Conservation (phyloP, 2,888 invertebrate species). For the Philereme vetulata region DNA sequence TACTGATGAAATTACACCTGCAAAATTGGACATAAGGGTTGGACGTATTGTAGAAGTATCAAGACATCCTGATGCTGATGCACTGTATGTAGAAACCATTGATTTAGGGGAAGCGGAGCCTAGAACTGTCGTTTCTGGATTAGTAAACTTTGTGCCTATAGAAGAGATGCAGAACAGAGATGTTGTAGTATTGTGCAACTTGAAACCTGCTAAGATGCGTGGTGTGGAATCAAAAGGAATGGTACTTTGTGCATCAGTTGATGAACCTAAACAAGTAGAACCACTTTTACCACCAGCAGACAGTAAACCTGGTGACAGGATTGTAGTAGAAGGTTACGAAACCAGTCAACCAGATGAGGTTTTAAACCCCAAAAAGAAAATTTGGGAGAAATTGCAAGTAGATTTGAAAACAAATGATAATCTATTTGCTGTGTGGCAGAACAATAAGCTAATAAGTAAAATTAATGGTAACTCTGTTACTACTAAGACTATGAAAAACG, state of each 20-base stretch:
- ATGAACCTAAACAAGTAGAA: conserved; percentile 92
- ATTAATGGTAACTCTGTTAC: conserved; percentile 89
- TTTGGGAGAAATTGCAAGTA: conserved; percentile 96
- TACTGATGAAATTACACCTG: conserved; percentile 87
- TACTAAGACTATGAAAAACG: conserved; percentile 90
- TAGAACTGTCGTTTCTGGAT: conserved; percentile 92
- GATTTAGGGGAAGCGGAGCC: conserved; percentile 91
- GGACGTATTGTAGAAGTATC: conserved; percentile 93
- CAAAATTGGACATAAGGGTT: conserved; percentile 92
- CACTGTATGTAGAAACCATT: conserved; percentile 95
- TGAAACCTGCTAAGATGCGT: conserved; percentile 98
- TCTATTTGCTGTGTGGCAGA: conserved; percentile 93
- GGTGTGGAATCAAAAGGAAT: conserved; percentile 96
- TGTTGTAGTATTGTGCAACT: conserved; percentile 97
- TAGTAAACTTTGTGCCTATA: conserved; percentile 95
- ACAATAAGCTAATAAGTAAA: conserved; percentile 88
- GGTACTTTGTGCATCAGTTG: conserved; percentile 95
- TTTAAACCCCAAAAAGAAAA: conserved; percentile 97
- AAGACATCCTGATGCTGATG: conserved; percentile 96
- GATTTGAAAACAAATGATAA: conserved; percentile 89
- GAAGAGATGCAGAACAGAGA: conserved; percentile 95
- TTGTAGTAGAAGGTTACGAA: conserved; percentile 93
- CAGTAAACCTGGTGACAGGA: conserved; percentile 91
- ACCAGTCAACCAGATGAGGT: conserved; percentile 91
- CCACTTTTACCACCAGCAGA: conserved; percentile 91